Conservation (phyloP, 2,888 invertebrate species). For the Anagyrus pseudococci region DNA sequence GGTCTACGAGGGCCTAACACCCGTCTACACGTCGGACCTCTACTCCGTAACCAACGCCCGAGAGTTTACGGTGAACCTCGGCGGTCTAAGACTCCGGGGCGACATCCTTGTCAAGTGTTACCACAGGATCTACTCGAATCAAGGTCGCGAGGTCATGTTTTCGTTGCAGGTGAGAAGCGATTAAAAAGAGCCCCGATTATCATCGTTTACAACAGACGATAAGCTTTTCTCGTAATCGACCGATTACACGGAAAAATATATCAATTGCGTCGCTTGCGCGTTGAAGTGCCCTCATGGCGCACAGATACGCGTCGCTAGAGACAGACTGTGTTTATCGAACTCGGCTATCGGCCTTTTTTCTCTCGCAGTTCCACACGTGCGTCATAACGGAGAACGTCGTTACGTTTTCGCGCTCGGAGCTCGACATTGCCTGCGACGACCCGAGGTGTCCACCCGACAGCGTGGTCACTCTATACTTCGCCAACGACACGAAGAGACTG, state of each 20-base stretch:
- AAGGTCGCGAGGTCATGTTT: slow-evolving; percentile 59
- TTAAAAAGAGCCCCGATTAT: neutral
- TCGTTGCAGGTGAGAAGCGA: slow-evolving; percentile 59
- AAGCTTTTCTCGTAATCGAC: too few species aligned
- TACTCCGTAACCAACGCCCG: slow-evolving; percentile 65
- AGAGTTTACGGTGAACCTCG: slow-evolving; percentile 75
- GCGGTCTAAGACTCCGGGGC: slow-evolving; percentile 77
- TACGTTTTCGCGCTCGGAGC: slow-evolving; percentile 83
- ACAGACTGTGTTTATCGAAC: neutral
- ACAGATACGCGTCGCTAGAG: neutral
- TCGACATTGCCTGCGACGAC: slow-evolving; percentile 85
- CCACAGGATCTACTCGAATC: slow-evolving; percentile 67
- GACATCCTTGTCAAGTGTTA: slow-evolving; percentile 93
- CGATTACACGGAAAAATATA: too few species aligned
- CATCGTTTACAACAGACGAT: too few species aligned
- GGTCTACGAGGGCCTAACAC: slow-evolving; percentile 90
- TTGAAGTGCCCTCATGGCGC: neutral
- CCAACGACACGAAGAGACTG: slow-evolving; percentile 66
- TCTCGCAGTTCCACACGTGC: slow-evolving; percentile 88
- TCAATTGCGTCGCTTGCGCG: too few species aligned
- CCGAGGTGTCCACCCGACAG: slow-evolving; percentile 83
- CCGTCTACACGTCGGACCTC: slow-evolving; percentile 82
- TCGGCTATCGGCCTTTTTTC: neutral
- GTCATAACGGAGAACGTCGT: slow-evolving; percentile 86
- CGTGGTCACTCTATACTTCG: slow-evolving; percentile 84